Evolutionary conservation across 2,888 invertebrate species (phyloP).

Genomic region (Hofmannophila pseudospretella): DNA sequence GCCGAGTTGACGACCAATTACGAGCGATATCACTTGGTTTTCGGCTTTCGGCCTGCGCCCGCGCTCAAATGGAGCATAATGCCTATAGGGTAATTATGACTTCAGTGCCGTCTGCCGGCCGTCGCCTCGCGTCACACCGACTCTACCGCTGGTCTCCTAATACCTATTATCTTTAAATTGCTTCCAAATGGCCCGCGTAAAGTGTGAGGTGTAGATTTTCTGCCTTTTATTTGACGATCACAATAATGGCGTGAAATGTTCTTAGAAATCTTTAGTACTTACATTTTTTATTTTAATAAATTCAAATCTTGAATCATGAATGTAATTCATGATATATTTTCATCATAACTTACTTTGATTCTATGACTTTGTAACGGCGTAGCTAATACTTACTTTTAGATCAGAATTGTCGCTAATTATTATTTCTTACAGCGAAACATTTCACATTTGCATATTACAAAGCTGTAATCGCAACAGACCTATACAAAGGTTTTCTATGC

Average conservation of each 20-base stretch:
- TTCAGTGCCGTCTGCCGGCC: slow-evolving; percentile 42
- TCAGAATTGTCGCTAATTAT: no score
- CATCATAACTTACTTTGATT: no score
- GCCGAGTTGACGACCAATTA: slow-evolving; percentile 72
- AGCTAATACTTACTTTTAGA: no score
- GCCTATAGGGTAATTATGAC: slow-evolving; percentile 75
- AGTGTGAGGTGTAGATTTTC: slow-evolving; percentile 37
- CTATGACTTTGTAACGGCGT: no score
- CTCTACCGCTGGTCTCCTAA: slow-evolving; percentile 47
- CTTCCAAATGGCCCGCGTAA: slow-evolving; percentile 38
- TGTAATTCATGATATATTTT: no score
- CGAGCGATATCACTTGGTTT: slow-evolving; percentile 69
- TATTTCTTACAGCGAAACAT: no score
- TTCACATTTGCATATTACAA: no score
- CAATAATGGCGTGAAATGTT: neutral
- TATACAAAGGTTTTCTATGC: no score
- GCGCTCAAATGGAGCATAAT: slow-evolving; percentile 73
- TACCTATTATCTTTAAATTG: slow-evolving; percentile 55
- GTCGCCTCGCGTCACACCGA: slow-evolving; percentile 33
- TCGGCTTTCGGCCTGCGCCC: slow-evolving; percentile 49
- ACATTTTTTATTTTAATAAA: no score
- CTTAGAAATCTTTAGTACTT: no score
- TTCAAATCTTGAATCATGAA: no score
- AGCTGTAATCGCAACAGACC: no score
- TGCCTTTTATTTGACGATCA: slow-evolving; percentile 20